These are phyloP conservation scores for Alosa alosa DNA, from an alignment of 2,113 vertebrate genomes.

Conservation along the genomic window DNA sequence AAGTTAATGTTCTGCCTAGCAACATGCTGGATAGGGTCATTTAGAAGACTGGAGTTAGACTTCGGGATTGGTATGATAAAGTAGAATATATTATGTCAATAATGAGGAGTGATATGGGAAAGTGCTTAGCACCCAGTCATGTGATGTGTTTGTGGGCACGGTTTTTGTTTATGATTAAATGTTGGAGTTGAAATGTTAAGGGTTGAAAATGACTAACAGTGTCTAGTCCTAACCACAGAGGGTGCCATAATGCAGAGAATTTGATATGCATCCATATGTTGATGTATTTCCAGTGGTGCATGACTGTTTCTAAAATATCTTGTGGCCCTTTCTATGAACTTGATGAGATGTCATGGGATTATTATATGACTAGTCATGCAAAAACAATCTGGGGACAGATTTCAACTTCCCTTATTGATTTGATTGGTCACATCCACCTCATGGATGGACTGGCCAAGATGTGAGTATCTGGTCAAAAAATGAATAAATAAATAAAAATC, in stretches of 20 bases:
- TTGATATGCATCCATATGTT: neutral
- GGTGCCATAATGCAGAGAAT: neutral
- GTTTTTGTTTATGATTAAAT: neutral
- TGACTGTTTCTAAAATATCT: neutral
- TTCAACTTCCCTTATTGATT: neutral
- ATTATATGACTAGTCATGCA: neutral
- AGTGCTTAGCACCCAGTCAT: no score
- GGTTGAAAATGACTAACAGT: neutral
- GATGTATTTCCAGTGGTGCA: neutral
- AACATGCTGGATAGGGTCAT: no score
- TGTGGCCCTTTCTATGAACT: neutral
- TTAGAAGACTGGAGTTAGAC: neutral
- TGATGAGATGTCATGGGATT: neutral
- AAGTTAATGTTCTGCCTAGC: no score
- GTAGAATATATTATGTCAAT: no score
- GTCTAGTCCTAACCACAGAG: constrained; percentile 8
- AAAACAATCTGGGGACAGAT: neutral
- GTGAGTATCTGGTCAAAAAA: neutral
- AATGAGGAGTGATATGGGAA: no score
- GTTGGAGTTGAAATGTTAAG: neutral
- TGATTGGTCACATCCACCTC: neutral
- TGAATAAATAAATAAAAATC: no score
- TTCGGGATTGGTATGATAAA: no score
- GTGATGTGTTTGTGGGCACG: neutral
- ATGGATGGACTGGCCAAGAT: neutral